Evolutionary conservation across 2,888 invertebrate genomes (phyloP), one percentile per base, ranked within the genome.

Genomic region (Anodontia alba): DNA sequence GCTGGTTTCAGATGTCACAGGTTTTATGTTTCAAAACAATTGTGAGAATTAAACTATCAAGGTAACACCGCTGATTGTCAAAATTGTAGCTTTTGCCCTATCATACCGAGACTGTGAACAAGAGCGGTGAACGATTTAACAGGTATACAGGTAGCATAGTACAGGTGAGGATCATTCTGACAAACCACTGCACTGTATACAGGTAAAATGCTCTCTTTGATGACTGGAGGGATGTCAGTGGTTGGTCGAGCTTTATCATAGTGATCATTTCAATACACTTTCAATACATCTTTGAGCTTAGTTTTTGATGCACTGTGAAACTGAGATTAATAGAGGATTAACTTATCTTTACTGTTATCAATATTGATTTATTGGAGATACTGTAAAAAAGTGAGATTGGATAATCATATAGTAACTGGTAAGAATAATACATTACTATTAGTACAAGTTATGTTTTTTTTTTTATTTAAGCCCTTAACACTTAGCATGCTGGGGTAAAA

Each of bases 11-110:
- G n/a, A n/a, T n/a, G n/a, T n/a, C n/a, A n/a, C n/a, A n/a, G n/a
- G n/a, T n/a, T n/a, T n/a, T n/a, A 62, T 17, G 20, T 62, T 62
- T 62, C 62, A 33, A n/a, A 2, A 17, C 2, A 8, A 7, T 62
- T 62, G 62, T 62, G 62, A 33, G 33, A 62, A 62, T 62, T 33
- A 62, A 17, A 33, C 17, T 62, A 62, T 31, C 33, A 31, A 62
- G 54, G 23, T 54, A 7, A 54, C 54, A 54, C 54, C 62, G 31
- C 62, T 33, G 33, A 62, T 33, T 62, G 62, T 62, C 62, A 62
- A 33, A 20, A 20, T 15, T 33, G 17, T 5, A 33, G 62, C 33
- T 15, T 5, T 62, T 62, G 62, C 33, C 62, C 33, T 33, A 33
- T 62, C 62, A 62, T 15, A 33, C 17, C 20, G 33, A 23, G 8